Base-by-base conservation (phyloP, 2,888 invertebrate genomes). In the Bruchidius siliquastri region DNA sequence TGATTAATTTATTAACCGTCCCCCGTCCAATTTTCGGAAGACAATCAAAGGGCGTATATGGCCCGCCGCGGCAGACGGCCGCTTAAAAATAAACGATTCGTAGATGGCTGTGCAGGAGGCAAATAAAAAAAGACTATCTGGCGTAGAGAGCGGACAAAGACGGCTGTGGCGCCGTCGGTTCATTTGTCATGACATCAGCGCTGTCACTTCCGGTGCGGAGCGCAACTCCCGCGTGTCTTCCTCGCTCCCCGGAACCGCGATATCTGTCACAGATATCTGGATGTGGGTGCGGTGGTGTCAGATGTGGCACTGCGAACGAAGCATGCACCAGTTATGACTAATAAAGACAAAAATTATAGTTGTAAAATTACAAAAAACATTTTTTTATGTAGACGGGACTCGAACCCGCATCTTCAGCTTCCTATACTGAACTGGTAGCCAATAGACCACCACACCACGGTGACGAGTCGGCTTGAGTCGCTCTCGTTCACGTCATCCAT, bases 171-270 rank as follows among this genome's bases (percentile, higher is more conserved):
- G 68, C 20, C 22, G 68, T 22, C 68, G 68, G 21, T 85, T 85
- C 86, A 86, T 86, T 86, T 86, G 85, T 86, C 85, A 86, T 82
- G 84, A 83, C 85, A 84, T 85, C 84, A 83, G 82, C 80, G 84
- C 84, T 83, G 85, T 85, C 85, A 84, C 84, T 85, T 85, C 85
- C 85, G 84, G 84, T 81, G 80, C 77, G 79, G 75, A 74, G 72
- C 74, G 68, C 73, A 70, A 49, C 10, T 13, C 1, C 49, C 8
- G 49, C 49, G 18, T 71, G 67, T 49, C 49, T 49, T 49, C 49
- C 26, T 26, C 26, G 26, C 26, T 26, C 2, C 49, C 49, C 49
- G 49, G 49, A 49, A 49, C 49, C 6, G 13, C 49, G 49, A 49
- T 49, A 49, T 49, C 49, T 49, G 49, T 49, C 49, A 18, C 49